These are phyloP conservation scores for Tetranychus urticae DNA, from an alignment of 1,140 invertebrate genomes.

Conservation along the genomic window DNA sequence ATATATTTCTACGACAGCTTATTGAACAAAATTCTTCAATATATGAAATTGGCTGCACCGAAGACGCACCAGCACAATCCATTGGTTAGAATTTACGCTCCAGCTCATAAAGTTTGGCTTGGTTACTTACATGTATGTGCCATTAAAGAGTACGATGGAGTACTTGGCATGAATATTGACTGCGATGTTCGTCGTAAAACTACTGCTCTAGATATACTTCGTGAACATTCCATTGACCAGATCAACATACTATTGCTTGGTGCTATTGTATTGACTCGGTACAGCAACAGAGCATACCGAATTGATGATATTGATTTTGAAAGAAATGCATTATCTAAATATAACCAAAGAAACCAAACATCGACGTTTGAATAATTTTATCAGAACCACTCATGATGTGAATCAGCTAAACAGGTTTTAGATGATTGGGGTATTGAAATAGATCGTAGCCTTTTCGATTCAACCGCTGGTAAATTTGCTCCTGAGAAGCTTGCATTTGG, in stretches of 20 bases:
- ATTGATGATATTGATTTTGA: slow-evolving; percentile 67
- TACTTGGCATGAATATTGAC: slow-evolving; percentile 45
- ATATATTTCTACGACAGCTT: slow-evolving; percentile 1
- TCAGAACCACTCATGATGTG: slow-evolving; percentile 35
- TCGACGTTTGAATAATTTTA: slow-evolving; percentile 35
- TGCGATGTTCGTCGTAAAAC: slow-evolving; percentile 41
- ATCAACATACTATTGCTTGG: slow-evolving; percentile 37
- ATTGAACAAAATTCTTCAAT: not conserved
- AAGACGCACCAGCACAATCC: not conserved
- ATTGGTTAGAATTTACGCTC: not conserved
- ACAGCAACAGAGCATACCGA: slow-evolving; percentile 71
- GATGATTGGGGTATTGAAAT: slow-evolving; percentile 55
- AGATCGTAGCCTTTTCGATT: slow-evolving; percentile 28
- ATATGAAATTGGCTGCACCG: not conserved
- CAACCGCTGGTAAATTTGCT: slow-evolving; percentile 36
- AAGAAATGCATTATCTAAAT: slow-evolving; percentile 31
- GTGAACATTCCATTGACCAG: slow-evolving; percentile 25
- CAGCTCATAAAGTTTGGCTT: slow-evolving; percentile 3
- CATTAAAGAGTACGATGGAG: slow-evolving; percentile 47
- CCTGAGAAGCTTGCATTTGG: slow-evolving; percentile 14
- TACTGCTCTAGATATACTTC: slow-evolving; percentile 13
- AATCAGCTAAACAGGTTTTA: slow-evolving; percentile 39
- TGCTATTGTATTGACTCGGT: slow-evolving; percentile 53
- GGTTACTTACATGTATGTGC: slow-evolving; percentile 39
- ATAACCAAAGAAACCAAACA: slow-evolving; percentile 47